A percentile compares a stretch with the other conserved stretches of the same genome.
Conservation (phyloP, 2,113 vertebrate species). For the Indri indri region DNA sequence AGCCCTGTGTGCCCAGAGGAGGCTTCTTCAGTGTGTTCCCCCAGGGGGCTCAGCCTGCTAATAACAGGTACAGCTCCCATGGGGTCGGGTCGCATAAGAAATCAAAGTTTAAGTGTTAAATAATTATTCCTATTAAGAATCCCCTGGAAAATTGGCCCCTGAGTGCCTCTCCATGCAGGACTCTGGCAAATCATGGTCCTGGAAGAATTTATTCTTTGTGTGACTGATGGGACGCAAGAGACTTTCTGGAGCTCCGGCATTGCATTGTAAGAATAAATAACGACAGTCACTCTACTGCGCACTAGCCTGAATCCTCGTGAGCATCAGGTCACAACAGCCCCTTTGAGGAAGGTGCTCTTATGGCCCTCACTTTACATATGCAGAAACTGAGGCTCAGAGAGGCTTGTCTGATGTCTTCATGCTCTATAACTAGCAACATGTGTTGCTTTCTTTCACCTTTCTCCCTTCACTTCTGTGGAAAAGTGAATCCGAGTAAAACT, state of each 20-base stretch:
- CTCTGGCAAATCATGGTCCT: background rate
- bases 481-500: background rate
- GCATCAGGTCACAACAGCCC: background rate
- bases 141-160: background rate
- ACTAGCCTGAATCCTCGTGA: background rate
- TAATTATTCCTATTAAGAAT: conserved; percentile 5
- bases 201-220: background rate
- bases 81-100: background rate
- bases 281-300: background rate
- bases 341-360: background rate
- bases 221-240: background rate
- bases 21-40: background rate
- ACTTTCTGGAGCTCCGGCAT: background rate
- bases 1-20: background rate
- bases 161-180: background rate
- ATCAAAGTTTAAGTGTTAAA: background rate
- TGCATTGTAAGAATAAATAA: background rate
- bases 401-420: background rate
- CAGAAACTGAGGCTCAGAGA: background rate
- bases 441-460: background rate
- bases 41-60: background rate
- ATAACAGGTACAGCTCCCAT: background rate
- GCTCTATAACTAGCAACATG: background rate
- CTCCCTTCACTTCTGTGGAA: background rate
- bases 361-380: background rate